Conservation (phyloP, 2,888 invertebrate genomes). For the Erpobdella octoculata region DNA sequence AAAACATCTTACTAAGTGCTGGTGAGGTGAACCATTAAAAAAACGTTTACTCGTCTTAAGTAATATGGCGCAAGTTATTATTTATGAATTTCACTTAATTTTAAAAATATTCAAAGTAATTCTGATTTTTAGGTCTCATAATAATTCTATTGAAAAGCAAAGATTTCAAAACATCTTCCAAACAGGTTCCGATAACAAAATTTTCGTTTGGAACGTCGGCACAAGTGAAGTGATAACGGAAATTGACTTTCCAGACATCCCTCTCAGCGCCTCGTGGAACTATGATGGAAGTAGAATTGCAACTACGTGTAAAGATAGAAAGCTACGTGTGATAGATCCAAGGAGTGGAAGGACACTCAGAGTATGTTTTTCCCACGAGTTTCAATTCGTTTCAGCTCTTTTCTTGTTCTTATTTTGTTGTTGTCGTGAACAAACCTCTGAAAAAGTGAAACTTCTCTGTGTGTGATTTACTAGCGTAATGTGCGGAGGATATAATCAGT, state of each 20-base stretch:
- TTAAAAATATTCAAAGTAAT: not conserved
- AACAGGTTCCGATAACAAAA: constrained; percentile 59
- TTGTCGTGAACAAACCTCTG: too few relatives aligned
- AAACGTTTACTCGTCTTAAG: not conserved
- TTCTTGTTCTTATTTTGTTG: too few relatives aligned
- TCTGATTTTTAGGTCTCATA: not conserved
- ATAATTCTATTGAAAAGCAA: too few relatives aligned
- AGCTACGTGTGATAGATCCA: constrained; percentile 77
- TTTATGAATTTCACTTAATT: not conserved
- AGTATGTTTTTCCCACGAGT: constrained; percentile 20
- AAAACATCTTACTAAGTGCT: constrained; percentile 80
- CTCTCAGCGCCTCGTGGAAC: constrained; percentile 81
- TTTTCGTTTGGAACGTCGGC: constrained; percentile 86
- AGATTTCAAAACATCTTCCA: not conserved
- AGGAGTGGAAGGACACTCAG: constrained; percentile 69
- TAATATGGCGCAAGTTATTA: not conserved
- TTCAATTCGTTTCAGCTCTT: too few relatives aligned
- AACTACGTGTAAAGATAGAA: constrained; percentile 87
- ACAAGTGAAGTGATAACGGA: constrained; percentile 76
- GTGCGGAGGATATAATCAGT: not conserved
- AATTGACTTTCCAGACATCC: constrained; percentile 78
- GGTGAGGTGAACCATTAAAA: constrained; percentile 54
- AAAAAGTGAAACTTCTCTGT: too few relatives aligned
- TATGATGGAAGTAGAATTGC: constrained; percentile 80
- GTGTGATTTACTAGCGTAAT: too few relatives aligned